Evolutionary conservation across 1,140 invertebrate species (phyloP).

Genomic region (Drosophila pruinosa): DNA sequence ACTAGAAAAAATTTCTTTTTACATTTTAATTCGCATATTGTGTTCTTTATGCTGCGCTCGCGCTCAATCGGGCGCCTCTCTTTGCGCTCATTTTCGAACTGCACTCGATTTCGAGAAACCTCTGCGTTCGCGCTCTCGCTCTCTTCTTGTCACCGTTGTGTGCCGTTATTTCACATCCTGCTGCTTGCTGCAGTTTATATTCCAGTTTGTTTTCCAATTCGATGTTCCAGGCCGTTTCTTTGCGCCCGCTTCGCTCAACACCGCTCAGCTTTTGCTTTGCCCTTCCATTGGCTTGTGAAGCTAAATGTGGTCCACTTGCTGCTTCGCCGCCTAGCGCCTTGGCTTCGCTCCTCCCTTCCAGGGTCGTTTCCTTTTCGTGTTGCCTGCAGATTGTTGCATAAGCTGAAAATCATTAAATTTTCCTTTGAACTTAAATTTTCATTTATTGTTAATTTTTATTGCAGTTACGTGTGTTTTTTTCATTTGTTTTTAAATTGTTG

Average conservation of each 20-base stretch:
- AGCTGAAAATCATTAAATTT: slow-evolving; percentile 51
- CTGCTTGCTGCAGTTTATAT: slow-evolving; percentile 61
- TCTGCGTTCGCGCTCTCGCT: background rate
- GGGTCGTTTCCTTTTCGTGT: slow-evolving; percentile 50
- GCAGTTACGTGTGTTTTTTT: slow-evolving; percentile 43
- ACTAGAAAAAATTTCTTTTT: slow-evolving; percentile 34
- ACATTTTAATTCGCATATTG: slow-evolving; percentile 48
- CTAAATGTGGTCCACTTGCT: slow-evolving; percentile 70
- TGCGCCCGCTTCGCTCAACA: slow-evolving; percentile 8
- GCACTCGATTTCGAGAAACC: slow-evolving; percentile 49
- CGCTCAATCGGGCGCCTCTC: slow-evolving; percentile 8
- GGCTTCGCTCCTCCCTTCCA: slow-evolving; percentile 50
- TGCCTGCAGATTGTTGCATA: slow-evolving; percentile 73
- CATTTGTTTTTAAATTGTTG: slow-evolving; percentile 21
- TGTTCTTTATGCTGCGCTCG: slow-evolving; percentile 35
- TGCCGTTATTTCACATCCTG: slow-evolving; percentile 62
- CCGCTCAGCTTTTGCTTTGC: slow-evolving; percentile 3
- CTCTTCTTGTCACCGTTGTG: slow-evolving; percentile 16
- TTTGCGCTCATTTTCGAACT: slow-evolving; percentile 41
- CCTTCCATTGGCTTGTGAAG: slow-evolving; percentile 54
- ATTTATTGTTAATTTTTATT: slow-evolving; percentile 36
- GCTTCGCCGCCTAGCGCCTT: slow-evolving; percentile 52
- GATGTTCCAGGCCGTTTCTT: slow-evolving; percentile 24
- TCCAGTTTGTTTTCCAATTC: slow-evolving; percentile 43
- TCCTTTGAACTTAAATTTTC: slow-evolving; percentile 19